Evolutionary conservation across 2,797 vertebrate species (phyloP).

Genomic region (Taeniopygia guttata): DNA sequence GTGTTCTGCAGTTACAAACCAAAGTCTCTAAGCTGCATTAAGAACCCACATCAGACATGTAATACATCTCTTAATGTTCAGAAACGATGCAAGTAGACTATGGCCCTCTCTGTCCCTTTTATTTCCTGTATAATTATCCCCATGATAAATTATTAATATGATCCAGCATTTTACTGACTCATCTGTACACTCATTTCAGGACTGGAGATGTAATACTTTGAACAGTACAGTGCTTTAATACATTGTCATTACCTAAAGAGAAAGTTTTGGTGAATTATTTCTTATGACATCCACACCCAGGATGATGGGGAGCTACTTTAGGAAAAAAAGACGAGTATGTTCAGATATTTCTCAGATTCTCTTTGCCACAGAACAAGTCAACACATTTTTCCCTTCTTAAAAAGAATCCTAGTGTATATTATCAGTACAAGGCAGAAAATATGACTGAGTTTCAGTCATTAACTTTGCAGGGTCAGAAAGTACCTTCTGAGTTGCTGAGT

Average conservation of each 20-base stretch:
- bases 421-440: not conserved
- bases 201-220: not conserved
- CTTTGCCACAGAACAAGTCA: not conserved
- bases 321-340: not conserved
- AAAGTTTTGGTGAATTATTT: not conserved
- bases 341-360: not conserved
- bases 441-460: not conserved
- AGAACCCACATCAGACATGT: not conserved
- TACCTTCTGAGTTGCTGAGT: not conserved
- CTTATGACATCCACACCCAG: not conserved
- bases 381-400: not conserved
- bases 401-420: not conserved
- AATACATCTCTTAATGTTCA: not conserved
- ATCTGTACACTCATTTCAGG: not conserved
- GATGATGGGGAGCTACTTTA: not conserved
- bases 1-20: not conserved
- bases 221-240: not conserved
- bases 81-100: not conserved
- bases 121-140: conserved; percentile 36
- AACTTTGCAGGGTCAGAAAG: not conserved
- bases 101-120: conserved; percentile 7
- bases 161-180: conserved; percentile 3
- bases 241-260: not conserved
- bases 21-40: not conserved
- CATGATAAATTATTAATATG: conserved; percentile 30